Evolutionary conservation across 2,888 invertebrate species (phyloP).

Genomic region (Entomobrya multifasciata): DNA sequence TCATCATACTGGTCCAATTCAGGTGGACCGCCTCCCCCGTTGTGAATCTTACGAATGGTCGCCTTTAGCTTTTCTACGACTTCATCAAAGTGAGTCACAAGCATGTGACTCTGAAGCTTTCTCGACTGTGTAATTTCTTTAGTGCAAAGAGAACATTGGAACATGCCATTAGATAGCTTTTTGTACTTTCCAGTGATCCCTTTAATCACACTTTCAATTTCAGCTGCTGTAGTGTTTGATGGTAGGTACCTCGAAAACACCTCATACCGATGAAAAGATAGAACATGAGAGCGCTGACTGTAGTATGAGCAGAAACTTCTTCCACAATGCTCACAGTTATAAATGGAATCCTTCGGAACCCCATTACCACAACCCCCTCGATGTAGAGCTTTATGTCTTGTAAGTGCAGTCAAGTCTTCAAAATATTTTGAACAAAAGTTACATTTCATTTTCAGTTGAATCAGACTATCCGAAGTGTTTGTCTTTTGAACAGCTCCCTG

Average conservation of each 20-base stretch:
- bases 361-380: background rate
- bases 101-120: slow-evolving; percentile 32
- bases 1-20: slow-evolving; percentile 1
- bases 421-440: slow-evolving; percentile 40
- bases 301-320: slow-evolving; percentile 33
- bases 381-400: slow-evolving; percentile 5
- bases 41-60: background rate
- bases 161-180: slow-evolving; percentile 19
- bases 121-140: slow-evolving; percentile 44
- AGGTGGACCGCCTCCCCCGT: background rate
- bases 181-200: slow-evolving; percentile 19
- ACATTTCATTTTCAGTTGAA: slow-evolving; percentile 41
- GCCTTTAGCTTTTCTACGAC: slow-evolving; percentile 1
- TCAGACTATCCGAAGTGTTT: slow-evolving; percentile 11
- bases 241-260: slow-evolving; percentile 25
- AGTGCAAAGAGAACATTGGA: slow-evolving; percentile 20
- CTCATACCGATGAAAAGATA: slow-evolving; percentile 21
- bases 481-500: background rate
- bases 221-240: background rate
- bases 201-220: slow-evolving; percentile 11
- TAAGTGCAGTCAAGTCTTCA: slow-evolving; percentile 41
- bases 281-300: slow-evolving; percentile 23
- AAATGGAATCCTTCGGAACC: background rate
- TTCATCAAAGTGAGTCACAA: slow-evolving; percentile 46
- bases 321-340: slow-evolving; percentile 20